These are phyloP conservation scores for Tenebrio molitor DNA, from an alignment of 1,140 invertebrate genomes.

Conservation along the genomic window DNA sequence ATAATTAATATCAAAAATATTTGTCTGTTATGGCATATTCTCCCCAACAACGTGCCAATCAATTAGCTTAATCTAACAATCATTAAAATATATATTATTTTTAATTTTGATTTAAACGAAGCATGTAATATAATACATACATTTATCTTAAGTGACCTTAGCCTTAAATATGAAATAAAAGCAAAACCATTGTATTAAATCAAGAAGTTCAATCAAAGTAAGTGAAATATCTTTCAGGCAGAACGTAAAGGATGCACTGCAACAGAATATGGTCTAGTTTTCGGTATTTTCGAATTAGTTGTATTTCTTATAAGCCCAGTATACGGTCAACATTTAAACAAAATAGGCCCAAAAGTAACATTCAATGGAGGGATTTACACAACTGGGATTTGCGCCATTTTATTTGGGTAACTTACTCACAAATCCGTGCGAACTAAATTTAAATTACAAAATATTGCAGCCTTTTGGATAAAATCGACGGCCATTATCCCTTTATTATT, in stretches of 20 bases:
- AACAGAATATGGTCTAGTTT: slow-evolving; percentile 92
- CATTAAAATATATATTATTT: background rate
- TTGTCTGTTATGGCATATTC: slow-evolving; percentile 11
- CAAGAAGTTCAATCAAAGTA: too few relatives aligned
- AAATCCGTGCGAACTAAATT: background rate
- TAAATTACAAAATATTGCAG: slow-evolving; percentile 66
- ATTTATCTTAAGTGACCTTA: slow-evolving; percentile 5
- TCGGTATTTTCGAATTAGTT: slow-evolving; percentile 93
- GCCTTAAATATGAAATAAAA: too few relatives aligned
- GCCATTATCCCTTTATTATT: slow-evolving; percentile 85
- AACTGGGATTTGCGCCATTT: slow-evolving; percentile 84
- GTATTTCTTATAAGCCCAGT: slow-evolving; percentile 91
- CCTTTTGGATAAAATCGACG: slow-evolving; percentile 84
- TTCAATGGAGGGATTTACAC: slow-evolving; percentile 91
- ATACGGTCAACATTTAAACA: slow-evolving; percentile 87
- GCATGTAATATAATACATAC: background rate
- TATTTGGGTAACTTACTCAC: slow-evolving; percentile 79
- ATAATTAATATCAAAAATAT: background rate
- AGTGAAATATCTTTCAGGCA: slow-evolving; percentile 73
- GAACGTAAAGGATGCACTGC: slow-evolving; percentile 87
- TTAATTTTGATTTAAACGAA: background rate
- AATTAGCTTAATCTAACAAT: slow-evolving; percentile 19
- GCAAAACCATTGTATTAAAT: background rate
- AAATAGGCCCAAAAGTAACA: slow-evolving; percentile 86
- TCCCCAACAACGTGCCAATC: slow-evolving; percentile 1